phyloP scores from a whole-genome alignment of 2,888 invertebrate genomes.

The Patella caerulea region DNA sequence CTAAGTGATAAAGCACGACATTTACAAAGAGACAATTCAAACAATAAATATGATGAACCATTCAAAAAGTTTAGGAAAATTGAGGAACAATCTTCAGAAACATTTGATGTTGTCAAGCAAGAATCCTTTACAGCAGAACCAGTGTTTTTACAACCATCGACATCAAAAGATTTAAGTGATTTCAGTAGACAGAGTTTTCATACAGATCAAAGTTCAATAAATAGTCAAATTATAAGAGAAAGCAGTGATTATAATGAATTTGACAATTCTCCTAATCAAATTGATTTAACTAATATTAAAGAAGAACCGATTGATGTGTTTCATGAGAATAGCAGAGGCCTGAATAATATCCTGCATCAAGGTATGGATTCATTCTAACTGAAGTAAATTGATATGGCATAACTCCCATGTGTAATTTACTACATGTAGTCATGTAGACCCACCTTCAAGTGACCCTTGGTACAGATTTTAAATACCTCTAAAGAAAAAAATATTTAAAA shows the following conservation, averaged over 20 bases:
- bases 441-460: too few relatives aligned
- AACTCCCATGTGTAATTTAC: too few relatives aligned
- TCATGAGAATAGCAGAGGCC: not conserved
- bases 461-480: too few relatives aligned
- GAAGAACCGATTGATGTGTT: constrained; percentile 1
- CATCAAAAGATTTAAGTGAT: not conserved
- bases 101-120: not conserved
- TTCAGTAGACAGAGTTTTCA: not conserved
- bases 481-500: too few relatives aligned
- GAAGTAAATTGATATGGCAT: not conserved
- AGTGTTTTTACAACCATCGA: not conserved
- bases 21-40: not conserved
- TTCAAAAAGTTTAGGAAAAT: not conserved
- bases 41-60: not conserved
- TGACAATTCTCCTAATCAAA: not conserved
- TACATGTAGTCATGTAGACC: too few relatives aligned
- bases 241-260: not conserved
- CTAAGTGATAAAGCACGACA: not conserved
- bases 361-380: not conserved
- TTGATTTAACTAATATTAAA: constrained; percentile 5
- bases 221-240: not conserved
- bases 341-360: not conserved
- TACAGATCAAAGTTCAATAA: not conserved
- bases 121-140: constrained; percentile 10
- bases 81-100: not conserved